Conservation (phyloP, 2,797 vertebrate species). For the Siniperca scherzeri region DNA sequence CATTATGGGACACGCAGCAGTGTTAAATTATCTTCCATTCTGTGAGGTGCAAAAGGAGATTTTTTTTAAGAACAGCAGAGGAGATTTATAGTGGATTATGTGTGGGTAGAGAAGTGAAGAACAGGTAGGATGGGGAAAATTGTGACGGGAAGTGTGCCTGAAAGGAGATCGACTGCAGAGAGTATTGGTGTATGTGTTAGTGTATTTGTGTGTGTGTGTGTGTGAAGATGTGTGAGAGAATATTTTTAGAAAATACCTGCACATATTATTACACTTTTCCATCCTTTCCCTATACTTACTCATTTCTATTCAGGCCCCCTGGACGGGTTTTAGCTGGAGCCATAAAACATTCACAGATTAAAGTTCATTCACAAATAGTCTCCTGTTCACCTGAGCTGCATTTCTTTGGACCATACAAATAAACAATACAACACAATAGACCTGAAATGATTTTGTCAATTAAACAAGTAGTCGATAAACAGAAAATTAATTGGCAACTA, state of each 20-base stretch:
- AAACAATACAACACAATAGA: background rate
- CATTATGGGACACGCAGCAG: constrained; percentile 10
- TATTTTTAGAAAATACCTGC: constrained; percentile 41
- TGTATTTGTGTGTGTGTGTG: constrained; percentile 14
- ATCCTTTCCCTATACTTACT: background rate
- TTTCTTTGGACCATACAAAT: background rate
- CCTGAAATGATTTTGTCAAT: background rate
- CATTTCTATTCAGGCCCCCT: constrained; percentile 6
- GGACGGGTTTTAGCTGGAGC: background rate
- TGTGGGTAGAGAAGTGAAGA: constrained; percentile 54
- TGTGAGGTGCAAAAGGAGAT: constrained; percentile 29
- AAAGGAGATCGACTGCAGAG: constrained; percentile 12
- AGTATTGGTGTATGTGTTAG: background rate
- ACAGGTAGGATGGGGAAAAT: constrained; percentile 45
- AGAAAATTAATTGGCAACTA: background rate
- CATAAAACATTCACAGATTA: constrained; percentile 16
- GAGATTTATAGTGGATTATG: constrained; percentile 59
- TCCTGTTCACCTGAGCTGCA: constrained; percentile 5
- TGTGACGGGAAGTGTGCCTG: constrained; percentile 36
- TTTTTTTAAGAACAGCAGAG: constrained; percentile 37
- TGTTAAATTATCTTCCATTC: constrained; percentile 46
- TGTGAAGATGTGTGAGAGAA: constrained; percentile 9
- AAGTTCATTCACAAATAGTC: constrained; percentile 11
- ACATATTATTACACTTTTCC: constrained; percentile 24
- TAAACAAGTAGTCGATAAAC: background rate